phyloP scores from a whole-genome alignment of 2,797 vertebrate species.

The Pseudochaenichthys georgianus region DNA sequence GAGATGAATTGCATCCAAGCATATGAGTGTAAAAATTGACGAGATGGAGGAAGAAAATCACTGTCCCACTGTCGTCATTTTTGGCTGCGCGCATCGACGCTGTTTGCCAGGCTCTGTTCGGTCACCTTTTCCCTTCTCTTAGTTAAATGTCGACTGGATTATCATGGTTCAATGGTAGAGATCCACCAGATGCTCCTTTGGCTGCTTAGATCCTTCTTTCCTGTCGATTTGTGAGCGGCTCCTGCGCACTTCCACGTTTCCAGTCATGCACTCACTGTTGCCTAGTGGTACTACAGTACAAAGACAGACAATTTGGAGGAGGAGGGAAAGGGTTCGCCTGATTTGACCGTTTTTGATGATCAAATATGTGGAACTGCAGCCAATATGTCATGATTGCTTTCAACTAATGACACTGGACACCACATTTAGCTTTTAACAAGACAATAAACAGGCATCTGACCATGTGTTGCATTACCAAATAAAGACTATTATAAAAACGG shows the following conservation, averaged over 20 bases:
- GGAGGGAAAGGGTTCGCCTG: constrained; percentile 61
- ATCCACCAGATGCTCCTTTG: constrained; percentile 67
- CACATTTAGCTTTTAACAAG: constrained; percentile 1
- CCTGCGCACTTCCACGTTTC: constrained; percentile 84
- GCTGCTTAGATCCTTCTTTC: constrained; percentile 58
- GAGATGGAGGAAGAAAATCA: constrained; percentile 67
- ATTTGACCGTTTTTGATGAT: constrained; percentile 55
- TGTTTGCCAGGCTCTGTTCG: constrained; percentile 44
- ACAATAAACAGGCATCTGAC: background rate
- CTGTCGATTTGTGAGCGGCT: constrained; percentile 66
- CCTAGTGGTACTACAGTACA: constrained; percentile 70
- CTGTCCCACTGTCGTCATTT: constrained; percentile 76
- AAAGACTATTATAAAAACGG: background rate
- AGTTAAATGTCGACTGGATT: constrained; percentile 53
- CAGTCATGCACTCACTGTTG: constrained; percentile 81
- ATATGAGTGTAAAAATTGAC: constrained; percentile 58
- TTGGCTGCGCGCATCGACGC: constrained; percentile 73
- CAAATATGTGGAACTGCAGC: constrained; percentile 51
- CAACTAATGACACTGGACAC: constrained; percentile 24
- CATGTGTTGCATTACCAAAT: background rate
- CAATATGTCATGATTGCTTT: constrained; percentile 38
- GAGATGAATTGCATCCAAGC: constrained; percentile 66
- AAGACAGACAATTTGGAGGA: constrained; percentile 76
- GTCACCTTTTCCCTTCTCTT: constrained; percentile 36
- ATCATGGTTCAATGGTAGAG: constrained; percentile 54